phyloP scores from a whole-genome alignment of 2,113 vertebrate genomes.

The Coracopsis vasa region DNA sequence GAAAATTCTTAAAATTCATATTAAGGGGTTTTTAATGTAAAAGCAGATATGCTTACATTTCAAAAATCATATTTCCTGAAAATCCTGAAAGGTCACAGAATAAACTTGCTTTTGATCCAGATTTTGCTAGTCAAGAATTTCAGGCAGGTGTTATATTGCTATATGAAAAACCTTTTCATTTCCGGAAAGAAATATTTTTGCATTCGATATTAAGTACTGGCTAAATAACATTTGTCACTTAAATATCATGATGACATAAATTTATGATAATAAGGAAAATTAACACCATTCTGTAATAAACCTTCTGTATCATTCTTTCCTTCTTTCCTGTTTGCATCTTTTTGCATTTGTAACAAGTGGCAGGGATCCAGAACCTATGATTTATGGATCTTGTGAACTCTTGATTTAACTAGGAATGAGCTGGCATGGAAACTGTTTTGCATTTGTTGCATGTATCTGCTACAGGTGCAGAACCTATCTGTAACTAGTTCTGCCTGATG shows the following conservation, averaged over 20 bases:
- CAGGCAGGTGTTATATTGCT: not conserved
- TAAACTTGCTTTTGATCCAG: not conserved
- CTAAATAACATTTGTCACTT: not conserved
- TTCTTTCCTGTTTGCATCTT: not conserved
- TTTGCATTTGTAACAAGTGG: not conserved
- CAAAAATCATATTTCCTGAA: not conserved
- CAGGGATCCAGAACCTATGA: not conserved
- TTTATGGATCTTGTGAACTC: conserved; percentile 1
- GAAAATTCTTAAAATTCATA: not conserved
- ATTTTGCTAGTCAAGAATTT: not conserved
- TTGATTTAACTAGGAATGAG: not conserved
- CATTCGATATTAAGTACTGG: not conserved
- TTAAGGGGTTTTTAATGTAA: not conserved
- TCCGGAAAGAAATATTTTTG: not conserved
- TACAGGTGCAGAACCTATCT: conserved; percentile 8
- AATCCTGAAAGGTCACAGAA: not conserved
- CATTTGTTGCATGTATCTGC: conserved; percentile 13
- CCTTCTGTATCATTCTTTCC: not conserved
- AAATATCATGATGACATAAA: not conserved
- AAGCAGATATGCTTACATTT: not conserved
- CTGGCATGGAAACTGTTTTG: not conserved
- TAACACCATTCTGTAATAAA: not conserved
- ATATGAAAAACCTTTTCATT: not conserved
- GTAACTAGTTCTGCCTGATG: not conserved
- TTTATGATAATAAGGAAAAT: not conserved